These are phyloP conservation scores for Oopsacas minuta DNA, from an alignment of 37 sponge, comb jelly and placozoan genomes.

Conservation along the genomic window DNA sequence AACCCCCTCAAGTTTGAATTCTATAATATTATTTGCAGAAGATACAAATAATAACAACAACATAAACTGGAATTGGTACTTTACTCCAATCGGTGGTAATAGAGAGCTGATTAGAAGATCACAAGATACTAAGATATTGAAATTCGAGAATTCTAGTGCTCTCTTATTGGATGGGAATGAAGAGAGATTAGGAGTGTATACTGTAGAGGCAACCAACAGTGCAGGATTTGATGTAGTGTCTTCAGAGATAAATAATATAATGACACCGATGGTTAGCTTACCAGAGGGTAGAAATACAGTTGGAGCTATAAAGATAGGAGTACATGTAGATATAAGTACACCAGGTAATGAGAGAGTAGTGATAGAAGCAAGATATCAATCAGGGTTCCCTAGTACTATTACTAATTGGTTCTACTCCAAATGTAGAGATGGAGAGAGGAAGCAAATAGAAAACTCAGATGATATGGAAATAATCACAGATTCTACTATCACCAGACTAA, in stretches of 20 bases:
- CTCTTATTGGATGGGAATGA: neutral
- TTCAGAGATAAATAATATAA: neutral
- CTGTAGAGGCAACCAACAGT: neutral
- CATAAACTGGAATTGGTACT: neutral
- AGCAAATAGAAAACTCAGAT: neutral
- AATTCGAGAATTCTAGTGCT: neutral
- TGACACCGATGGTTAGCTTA: neutral
- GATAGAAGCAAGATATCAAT: neutral
- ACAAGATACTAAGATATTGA: neutral
- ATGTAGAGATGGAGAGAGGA: neutral
- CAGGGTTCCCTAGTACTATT: neutral
- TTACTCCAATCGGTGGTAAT: neutral
- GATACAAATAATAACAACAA: neutral
- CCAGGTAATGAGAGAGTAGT: neutral
- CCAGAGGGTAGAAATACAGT: too few relatives aligned
- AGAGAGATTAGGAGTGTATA: neutral
- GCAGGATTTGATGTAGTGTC: neutral
- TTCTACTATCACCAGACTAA: neutral
- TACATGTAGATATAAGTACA: neutral
- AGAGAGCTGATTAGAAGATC: neutral
- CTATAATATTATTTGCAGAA: neutral
- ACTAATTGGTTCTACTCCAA: constrained; percentile 6
- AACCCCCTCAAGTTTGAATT: neutral
- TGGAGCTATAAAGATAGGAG: neutral
- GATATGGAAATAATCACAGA: neutral